Conservation (phyloP, 2,113 vertebrate genomes). For the Paralichthys olivaceus region DNA sequence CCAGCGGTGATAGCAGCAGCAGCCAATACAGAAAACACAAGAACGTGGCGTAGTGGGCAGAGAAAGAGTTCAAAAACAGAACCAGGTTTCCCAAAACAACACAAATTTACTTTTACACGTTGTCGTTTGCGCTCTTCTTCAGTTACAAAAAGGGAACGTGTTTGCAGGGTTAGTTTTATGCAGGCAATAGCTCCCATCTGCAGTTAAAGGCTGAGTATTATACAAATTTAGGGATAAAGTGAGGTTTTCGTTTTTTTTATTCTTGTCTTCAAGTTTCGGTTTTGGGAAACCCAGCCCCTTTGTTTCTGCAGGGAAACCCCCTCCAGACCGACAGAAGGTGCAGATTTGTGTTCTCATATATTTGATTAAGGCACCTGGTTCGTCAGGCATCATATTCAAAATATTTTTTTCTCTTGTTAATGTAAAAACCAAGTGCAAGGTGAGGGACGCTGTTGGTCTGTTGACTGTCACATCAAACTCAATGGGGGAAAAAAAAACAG, state of each 20-base stretch:
- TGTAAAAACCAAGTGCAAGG: conserved; percentile 76
- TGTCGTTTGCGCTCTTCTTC: neutral
- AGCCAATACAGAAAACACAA: conserved; percentile 69
- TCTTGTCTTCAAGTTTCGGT: conserved; percentile 41
- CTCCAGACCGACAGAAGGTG: conserved; percentile 74
- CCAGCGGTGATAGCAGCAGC: conserved; percentile 71
- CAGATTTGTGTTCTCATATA: conserved; percentile 78
- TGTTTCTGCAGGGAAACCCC: conserved; percentile 65
- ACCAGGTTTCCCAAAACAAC: conserved; percentile 71
- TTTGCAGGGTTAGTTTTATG: neutral
- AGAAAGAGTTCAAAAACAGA: conserved; percentile 66
- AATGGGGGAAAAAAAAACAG: conserved; percentile 11
- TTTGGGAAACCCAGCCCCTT: conserved; percentile 70
- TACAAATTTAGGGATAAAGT: conserved; percentile 37
- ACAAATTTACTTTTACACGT: conserved; percentile 11
- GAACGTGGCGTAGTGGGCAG: conserved; percentile 78
- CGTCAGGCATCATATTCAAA: conserved; percentile 84
- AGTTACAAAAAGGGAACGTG: no score
- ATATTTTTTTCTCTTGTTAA: conserved; percentile 46
- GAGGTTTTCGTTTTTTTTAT: conserved; percentile 25
- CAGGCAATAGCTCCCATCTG: conserved; percentile 1
- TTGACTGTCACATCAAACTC: conserved; percentile 30
- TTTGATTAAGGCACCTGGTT: conserved; percentile 86
- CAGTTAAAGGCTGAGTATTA: conserved; percentile 23
- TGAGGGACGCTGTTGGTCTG: conserved; percentile 66